phyloP scores from a whole-genome alignment of 2,113 vertebrate species.

The Scortum barcoo region DNA sequence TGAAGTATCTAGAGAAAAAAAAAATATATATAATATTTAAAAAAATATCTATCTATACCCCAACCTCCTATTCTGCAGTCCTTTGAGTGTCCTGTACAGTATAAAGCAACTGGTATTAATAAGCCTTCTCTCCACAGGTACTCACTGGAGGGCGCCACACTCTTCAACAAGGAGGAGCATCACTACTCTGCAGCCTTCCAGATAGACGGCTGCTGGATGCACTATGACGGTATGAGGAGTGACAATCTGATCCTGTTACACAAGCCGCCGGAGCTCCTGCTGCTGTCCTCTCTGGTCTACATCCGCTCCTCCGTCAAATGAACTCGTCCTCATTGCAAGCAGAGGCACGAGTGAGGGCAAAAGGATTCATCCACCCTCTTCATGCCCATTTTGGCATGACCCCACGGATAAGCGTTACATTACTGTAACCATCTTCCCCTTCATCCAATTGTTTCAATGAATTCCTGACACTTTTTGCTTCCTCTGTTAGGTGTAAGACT shows the following conservation, averaged over 20 bases:
- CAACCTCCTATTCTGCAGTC: no score
- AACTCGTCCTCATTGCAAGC: conserved; percentile 24
- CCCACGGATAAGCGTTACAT: not conserved
- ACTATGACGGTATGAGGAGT: conserved; percentile 88
- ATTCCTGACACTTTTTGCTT: conserved; percentile 26
- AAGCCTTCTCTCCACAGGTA: conserved; percentile 80
- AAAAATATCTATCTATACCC: no score
- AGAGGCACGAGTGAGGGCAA: not conserved
- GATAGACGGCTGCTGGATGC: conserved; percentile 89
- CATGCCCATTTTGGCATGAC: not conserved
- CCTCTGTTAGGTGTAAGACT: not conserved
- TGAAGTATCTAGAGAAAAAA: no score
- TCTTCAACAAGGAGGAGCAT: conserved; percentile 92
- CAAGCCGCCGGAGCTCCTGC: conserved; percentile 89
- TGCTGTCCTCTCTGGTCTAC: conserved; percentile 90
- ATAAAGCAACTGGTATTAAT: not conserved
- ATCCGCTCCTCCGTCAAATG: conserved; percentile 87
- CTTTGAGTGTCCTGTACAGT: not conserved
- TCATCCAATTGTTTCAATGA: not conserved
- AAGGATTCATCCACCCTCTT: not conserved
- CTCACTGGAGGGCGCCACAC: conserved; percentile 90
- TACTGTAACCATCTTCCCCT: not conserved
- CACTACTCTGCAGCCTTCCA: conserved; percentile 92
- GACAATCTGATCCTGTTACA: conserved; percentile 91
- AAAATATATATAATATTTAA: no score